Conservation (phyloP, 2,797 vertebrate species). For the Anas capensis region DNA sequence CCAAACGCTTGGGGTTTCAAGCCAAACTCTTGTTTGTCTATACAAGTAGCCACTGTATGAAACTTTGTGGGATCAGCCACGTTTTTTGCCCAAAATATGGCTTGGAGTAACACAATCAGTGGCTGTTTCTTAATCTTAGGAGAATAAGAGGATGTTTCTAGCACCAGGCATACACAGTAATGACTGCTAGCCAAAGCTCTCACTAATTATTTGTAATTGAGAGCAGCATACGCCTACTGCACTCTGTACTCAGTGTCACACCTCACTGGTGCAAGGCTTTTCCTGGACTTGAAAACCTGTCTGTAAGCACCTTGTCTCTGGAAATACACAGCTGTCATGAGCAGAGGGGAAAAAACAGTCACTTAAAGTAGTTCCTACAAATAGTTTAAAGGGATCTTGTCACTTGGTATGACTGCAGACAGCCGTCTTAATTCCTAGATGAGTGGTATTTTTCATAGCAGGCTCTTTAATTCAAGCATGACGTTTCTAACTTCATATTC, state of each 20-base stretch:
- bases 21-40: neutral
- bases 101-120: neutral
- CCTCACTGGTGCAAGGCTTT: neutral
- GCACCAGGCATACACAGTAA: too few relatives aligned
- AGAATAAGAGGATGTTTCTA: neutral
- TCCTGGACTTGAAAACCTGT: conserved; percentile 17
- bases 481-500: neutral
- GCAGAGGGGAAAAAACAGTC: neutral
- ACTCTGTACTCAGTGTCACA: neutral
- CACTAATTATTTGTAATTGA: neutral
- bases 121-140: neutral
- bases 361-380: neutral
- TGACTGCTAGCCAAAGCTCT: neutral
- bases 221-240: rapidly evolving
- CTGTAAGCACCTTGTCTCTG: neutral
- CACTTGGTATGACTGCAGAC: neutral
- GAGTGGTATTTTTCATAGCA: conserved; percentile 3
- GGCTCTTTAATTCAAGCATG: conserved; percentile 8
- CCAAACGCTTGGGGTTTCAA: neutral
- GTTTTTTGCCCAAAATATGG: neutral
- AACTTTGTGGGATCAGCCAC: neutral
- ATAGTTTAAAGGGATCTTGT: conserved; percentile 6
- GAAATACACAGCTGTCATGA: conserved; percentile 24
- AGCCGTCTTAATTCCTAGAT: neutral
- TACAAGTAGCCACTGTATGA: neutral